phyloP scores from a whole-genome alignment of 2,113 vertebrate genomes.

The Progne subis region DNA sequence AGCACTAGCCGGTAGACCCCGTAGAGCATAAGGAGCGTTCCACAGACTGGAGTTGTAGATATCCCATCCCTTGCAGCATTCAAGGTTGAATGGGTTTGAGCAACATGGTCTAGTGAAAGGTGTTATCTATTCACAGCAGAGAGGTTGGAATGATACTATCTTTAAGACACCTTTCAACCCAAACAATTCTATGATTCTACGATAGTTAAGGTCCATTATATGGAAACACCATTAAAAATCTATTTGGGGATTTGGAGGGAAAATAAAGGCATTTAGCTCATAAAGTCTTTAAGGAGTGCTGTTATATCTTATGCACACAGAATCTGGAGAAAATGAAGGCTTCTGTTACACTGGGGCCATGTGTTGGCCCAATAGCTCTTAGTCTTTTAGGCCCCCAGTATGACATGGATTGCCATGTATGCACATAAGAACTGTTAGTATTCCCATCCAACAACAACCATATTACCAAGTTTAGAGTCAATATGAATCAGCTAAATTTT shows the following conservation, averaged over 20 bases:
- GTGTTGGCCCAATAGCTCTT: fast-evolving
- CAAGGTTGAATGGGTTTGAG: background rate
- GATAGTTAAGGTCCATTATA: background rate
- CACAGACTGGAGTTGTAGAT: background rate
- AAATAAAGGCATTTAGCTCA: background rate
- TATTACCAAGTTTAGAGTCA: background rate
- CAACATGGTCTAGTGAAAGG: background rate
- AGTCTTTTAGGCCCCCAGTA: background rate
- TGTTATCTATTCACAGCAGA: too few relatives aligned
- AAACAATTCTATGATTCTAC: background rate
- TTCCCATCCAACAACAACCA: background rate
- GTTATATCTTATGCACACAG: background rate
- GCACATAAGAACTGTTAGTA: background rate
- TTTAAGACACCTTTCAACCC: background rate
- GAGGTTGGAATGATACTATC: background rate
- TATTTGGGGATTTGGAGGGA: fast-evolving
- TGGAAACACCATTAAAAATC: background rate
- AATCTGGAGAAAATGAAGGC: background rate
- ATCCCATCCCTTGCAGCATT: too few relatives aligned
- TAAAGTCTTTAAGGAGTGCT: background rate
- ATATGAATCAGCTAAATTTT: background rate
- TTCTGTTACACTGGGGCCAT: background rate
- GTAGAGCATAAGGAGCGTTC: too few relatives aligned
- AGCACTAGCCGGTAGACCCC: too few relatives aligned
- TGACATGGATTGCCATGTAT: background rate